These are phyloP conservation scores for Lichenostomus cassidix DNA, from an alignment of 2,113 vertebrate genomes.

Conservation along the genomic window DNA sequence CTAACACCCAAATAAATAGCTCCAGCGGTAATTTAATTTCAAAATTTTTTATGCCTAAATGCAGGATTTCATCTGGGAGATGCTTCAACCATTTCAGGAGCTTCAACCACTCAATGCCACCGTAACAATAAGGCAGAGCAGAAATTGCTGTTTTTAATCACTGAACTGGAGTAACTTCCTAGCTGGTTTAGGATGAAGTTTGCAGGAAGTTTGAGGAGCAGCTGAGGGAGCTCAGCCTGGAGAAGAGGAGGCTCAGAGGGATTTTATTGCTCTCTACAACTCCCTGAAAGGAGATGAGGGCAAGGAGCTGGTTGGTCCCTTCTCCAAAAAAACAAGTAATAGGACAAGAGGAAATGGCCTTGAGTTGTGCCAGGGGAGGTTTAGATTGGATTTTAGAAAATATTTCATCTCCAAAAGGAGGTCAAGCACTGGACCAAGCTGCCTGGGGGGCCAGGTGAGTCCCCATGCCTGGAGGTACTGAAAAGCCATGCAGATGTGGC, in stretches of 20 bases:
- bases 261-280: neutral
- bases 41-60: neutral
- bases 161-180: neutral
- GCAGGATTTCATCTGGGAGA: neutral
- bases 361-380: neutral
- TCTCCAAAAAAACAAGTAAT: neutral
- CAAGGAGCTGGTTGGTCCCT: neutral
- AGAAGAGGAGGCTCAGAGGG: neutral
- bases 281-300: neutral
- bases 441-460: neutral
- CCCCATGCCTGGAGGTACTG: neutral
- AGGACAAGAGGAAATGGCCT: neutral
- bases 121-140: neutral
- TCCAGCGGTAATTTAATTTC: neutral
- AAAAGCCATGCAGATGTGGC: neutral
- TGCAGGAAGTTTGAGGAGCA: neutral
- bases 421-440: neutral
- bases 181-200: neutral
- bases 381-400: neutral
- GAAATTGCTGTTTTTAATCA: neutral
- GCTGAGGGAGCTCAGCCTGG: neutral
- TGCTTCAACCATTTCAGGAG: neutral
- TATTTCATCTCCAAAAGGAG: neutral
- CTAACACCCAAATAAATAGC: neutral
- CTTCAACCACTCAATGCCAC: neutral